Conservation (phyloP, 1,140 invertebrate genomes). For the Orussus abietinus region DNA sequence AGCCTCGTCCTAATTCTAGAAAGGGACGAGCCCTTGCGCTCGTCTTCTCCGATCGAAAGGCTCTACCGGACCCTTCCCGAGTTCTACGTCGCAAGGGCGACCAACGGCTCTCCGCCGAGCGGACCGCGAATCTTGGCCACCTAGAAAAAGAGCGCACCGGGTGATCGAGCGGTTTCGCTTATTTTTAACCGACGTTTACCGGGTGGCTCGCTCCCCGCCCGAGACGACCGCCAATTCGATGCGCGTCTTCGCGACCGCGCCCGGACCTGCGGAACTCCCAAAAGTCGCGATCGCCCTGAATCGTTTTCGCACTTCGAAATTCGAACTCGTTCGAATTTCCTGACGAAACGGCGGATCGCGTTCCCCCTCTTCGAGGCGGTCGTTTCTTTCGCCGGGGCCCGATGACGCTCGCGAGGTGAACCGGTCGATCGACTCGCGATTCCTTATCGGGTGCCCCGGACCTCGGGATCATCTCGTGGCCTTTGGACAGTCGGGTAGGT, state of each 20-base stretch:
- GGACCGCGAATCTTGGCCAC: no score
- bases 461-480: constrained; percentile 15
- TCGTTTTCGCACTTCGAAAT: constrained; percentile 1
- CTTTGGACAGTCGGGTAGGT: not conserved
- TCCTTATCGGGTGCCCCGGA: constrained; percentile 27
- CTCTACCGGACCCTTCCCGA: constrained; percentile 4
- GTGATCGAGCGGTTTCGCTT: constrained; percentile 19
- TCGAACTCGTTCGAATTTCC: not conserved
- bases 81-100: constrained; percentile 20
- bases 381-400: constrained; percentile 26
- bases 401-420: constrained; percentile 30
- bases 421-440: constrained; percentile 14
- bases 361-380: constrained; percentile 16
- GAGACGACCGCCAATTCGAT: constrained; percentile 26
- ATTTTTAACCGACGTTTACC: constrained; percentile 20
- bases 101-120: constrained; percentile 5
- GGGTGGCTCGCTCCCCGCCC: constrained; percentile 21
- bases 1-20: not conserved
- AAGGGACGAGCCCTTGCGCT: not conserved
- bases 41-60: constrained; percentile 7
- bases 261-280: constrained; percentile 7
- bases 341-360: constrained; percentile 1
- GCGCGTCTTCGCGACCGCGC: not conserved
- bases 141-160: no score
- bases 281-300: constrained; percentile 17